A percentile compares a stretch with the other conserved stretches of the same genome.
Evolutionary conservation across 2,888 invertebrate genomes (phyloP).

Genomic region (Thelaira solivaga): DNA sequence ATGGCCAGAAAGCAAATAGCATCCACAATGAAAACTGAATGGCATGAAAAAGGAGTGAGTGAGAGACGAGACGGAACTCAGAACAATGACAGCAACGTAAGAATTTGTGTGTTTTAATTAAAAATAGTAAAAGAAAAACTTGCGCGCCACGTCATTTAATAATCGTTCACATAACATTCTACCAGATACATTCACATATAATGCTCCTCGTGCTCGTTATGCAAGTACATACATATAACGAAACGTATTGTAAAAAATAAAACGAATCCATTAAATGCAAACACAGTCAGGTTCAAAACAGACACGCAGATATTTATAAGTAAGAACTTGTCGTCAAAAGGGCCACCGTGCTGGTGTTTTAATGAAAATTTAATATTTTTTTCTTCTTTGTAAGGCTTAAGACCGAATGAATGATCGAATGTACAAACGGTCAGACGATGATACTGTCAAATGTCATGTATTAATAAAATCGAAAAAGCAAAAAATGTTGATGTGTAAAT

Average conservation of each 20-base stretch:
- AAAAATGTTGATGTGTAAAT: conserved; percentile 35
- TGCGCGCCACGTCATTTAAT: conserved; percentile 57
- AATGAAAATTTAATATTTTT: conserved; percentile 42
- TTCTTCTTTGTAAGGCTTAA: not conserved
- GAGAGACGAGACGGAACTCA: conserved; percentile 22
- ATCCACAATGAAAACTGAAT: not conserved
- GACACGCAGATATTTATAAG: conserved; percentile 27
- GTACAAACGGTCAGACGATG: conserved; percentile 12
- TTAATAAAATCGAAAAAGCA: not conserved
- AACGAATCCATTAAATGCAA: conserved; percentile 25
- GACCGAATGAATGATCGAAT: not conserved
- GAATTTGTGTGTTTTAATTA: conserved; percentile 74
- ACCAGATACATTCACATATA: conserved; percentile 14
- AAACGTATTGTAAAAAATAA: conserved; percentile 20
- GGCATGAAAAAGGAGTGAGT: not conserved
- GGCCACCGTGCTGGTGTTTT: conserved; percentile 49
- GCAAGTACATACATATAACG: too few species aligned
- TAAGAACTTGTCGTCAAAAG: conserved; percentile 35
- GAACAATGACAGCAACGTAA: conserved; percentile 65
- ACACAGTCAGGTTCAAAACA: conserved; percentile 24
- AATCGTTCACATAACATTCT: conserved; percentile 19
- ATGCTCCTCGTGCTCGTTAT: not conserved
- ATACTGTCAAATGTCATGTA: conserved; percentile 30
- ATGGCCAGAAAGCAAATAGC: conserved; percentile 15
- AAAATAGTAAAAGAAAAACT: conserved; percentile 63